These are phyloP conservation scores for Beaufortia kweichowensis DNA, from an alignment of 2,113 vertebrate genomes.

Conservation along the genomic window DNA sequence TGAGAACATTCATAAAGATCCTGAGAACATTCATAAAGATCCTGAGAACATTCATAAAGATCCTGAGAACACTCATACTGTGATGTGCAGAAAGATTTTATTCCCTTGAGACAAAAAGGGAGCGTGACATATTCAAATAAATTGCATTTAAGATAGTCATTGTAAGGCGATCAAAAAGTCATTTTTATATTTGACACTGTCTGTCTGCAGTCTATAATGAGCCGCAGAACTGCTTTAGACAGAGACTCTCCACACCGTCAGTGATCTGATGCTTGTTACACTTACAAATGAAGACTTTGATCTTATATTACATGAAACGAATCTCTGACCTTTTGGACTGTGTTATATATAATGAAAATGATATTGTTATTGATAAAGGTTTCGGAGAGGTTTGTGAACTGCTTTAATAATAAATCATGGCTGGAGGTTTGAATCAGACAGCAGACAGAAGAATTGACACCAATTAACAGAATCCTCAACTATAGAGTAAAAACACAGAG, in stretches of 20 bases:
- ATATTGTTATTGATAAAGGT: constrained; percentile 18
- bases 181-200: constrained; percentile 31
- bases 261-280: neutral
- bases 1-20: neutral
- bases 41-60: neutral
- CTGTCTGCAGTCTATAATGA: neutral
- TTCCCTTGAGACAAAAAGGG: constrained; percentile 23
- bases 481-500: too few relatives aligned
- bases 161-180: constrained; percentile 42
- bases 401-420: constrained; percentile 12
- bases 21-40: neutral
- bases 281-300: constrained; percentile 20
- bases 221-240: constrained; percentile 9
- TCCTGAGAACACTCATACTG: constrained; percentile 8
- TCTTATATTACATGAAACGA: neutral
- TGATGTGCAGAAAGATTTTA: constrained; percentile 32
- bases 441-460: too few relatives aligned
- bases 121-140: constrained; percentile 56
- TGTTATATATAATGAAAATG: constrained; percentile 6
- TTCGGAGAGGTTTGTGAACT: neutral
- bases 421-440: too few relatives aligned
- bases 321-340: constrained; percentile 19
- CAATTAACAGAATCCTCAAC: too few relatives aligned
- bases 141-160: constrained; percentile 51
- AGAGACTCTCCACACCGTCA: neutral